Conservation (phyloP, 2,888 invertebrate genomes). For the Cyrtodaria siliqua region DNA sequence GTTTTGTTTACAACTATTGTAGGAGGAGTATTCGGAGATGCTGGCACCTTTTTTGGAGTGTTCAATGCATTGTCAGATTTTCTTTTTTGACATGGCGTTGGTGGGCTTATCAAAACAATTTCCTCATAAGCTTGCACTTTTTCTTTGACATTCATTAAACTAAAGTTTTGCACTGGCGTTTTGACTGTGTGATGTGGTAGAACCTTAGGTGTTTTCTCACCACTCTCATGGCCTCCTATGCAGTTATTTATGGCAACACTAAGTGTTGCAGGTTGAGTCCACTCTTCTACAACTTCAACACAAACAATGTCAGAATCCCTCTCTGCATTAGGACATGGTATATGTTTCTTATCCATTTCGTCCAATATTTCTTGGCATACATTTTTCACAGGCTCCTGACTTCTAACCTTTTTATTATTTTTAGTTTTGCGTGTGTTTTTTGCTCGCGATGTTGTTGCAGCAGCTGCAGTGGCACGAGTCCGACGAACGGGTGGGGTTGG, state of each 20-base stretch:
- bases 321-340: no score
- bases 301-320: constrained; percentile 1
- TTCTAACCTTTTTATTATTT: constrained; percentile 38
- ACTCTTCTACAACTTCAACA: neutral
- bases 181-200: neutral
- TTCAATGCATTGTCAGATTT: neutral
- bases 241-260: neutral
- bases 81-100: neutral
- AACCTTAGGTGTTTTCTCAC: neutral
- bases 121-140: constrained; percentile 69
- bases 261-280: constrained; percentile 27
- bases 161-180: constrained; percentile 45
- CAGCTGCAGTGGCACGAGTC: constrained; percentile 51
- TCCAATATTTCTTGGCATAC: constrained; percentile 6
- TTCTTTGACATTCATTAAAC: constrained; percentile 63
- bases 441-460: constrained; percentile 49
- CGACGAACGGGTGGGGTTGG: constrained; percentile 25
- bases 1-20: constrained; percentile 31
- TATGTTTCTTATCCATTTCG: constrained; percentile 1
- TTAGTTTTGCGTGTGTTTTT: constrained; percentile 27
- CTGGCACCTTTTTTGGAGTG: constrained; percentile 6
- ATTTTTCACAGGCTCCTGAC: constrained; percentile 36
- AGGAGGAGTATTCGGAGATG: constrained; percentile 29
- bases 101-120: constrained; percentile 56
- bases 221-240: neutral